Evolutionary conservation across 2,888 invertebrate genomes (phyloP), one percentile per base, ranked within the genome.

Genomic region (Sarcophaga variegata): DNA sequence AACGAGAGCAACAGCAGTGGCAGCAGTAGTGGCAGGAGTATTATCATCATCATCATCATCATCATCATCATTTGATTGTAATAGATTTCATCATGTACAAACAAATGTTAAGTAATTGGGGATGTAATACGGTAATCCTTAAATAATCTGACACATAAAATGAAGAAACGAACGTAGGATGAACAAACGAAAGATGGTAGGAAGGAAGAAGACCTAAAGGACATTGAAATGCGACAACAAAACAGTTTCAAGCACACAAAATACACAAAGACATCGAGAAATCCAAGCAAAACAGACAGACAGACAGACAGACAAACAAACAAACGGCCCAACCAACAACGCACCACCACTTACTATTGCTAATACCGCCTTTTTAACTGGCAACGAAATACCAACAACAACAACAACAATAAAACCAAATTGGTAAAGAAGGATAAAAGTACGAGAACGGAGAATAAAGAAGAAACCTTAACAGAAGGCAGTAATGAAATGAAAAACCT

Each of bases 11-110:
- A 37, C 10, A 12, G 54, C 54, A 14, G 12, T 54, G 5, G 1
- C 3, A 14, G 14, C 49, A 14, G 11, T 12, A 49, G 49, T 49
- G 14, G 49, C 49, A 49, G 49, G 14, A 49, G 49, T 49, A 54
- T 78, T 59, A n/a, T n/a, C 22, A 22, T 63, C 60, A 62, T 72
- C 67, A 20, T 64, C 77, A 64, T 74, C 79, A 72, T 76, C 74
- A 62, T 70, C 70, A 49, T 59, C n/a, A 22, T 72, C 81, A 87
- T 84, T 87, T 84, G 66, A 79, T 84, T 84, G 81, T 87, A 87
- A 87, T 84, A 84, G 87, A 84, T 87, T 87, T 82, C 84, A 82
- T 84, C 72, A 91, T 91, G 90, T 90, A 91, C 92, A 91, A 89
- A 85, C 86, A 83, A 83, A 81, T 83, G 69, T 79, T 86, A 83